Base-by-base conservation (phyloP, 2,113 vertebrate genomes). In the Cichladusa arquata region DNA sequence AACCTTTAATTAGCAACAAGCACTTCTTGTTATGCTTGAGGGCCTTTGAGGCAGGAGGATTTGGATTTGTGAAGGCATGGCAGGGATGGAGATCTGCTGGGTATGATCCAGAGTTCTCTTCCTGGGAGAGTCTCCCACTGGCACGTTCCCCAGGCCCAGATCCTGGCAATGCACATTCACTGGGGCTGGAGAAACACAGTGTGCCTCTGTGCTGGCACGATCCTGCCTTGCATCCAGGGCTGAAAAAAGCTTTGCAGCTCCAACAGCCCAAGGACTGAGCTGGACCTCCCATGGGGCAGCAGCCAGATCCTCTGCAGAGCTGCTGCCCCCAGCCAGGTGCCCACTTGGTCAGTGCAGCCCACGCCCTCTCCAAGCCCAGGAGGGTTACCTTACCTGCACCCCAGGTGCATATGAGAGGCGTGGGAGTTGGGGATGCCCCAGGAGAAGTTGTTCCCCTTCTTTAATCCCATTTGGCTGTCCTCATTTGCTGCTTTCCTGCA, bases 61-160 rank as follows among this genome's bases (percentile, higher is more conserved):
- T 60, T 84, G 50, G 31, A 29, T 48, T 91, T 69, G n/a, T 40
- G 57, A 57, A 47, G 45, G 45, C 36, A 6, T 22, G 64, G 19
- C 0, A 5, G 26, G 45, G 17, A 29, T 38, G 47, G 33, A 62
- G 47, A 38, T 29, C 20, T 54, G 16, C 36, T 73, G n/a, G 36
- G 14, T 56, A 28, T 1, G 1, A 84, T 47, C 67, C 58, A 53
- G 19, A 2, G 1, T 15, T 23, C 45, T 79, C 3, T 48, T 70
- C 36, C 38, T 28, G 31, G 31, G 10, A 40, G 13, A 6, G 7
- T 67, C 12, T 91, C 29, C 11, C 12, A 6, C 1, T 1, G 0
- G 26, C 45, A 73, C 0, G 0, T 60, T 50, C 19, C 12, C 8
- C 36, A 77, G 9, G 6, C 23, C n/a, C 40, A 19, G 18, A 8